Evolutionary conservation across 2,113 vertebrate species (phyloP).

Genomic region (Esox niger): DNA sequence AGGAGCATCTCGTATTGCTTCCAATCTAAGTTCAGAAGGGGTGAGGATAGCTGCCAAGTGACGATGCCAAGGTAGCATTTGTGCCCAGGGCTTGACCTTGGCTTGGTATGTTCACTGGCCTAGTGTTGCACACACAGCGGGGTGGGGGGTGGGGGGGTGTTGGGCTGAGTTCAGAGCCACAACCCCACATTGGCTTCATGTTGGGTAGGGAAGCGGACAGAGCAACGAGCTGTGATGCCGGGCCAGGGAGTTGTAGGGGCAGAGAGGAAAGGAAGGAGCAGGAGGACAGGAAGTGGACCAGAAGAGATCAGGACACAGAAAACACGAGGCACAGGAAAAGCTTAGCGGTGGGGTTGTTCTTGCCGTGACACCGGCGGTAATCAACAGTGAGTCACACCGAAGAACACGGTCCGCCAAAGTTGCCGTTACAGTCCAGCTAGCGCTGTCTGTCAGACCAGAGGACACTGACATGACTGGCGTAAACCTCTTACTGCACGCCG

Average conservation of each 20-base stretch:
- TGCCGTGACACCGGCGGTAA: not conserved
- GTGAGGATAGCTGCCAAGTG: not conserved
- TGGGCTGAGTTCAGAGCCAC: too few relatives aligned
- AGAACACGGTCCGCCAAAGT: not conserved
- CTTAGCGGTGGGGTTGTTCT: too few relatives aligned
- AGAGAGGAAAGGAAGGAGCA: not conserved
- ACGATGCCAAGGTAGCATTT: conserved; percentile 55
- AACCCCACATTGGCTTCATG: not conserved
- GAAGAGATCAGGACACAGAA: not conserved
- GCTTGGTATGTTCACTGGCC: conserved; percentile 27
- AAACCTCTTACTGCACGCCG: not conserved
- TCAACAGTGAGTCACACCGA: not conserved
- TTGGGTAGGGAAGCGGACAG: not conserved
- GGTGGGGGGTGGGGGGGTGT: conserved; percentile 35
- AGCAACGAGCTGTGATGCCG: not conserved
- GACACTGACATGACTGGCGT: not conserved
- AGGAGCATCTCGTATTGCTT: too few relatives aligned
- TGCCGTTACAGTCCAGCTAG: not conserved
- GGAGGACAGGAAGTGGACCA: not conserved
- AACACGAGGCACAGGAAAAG: not conserved
- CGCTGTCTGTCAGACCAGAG: too few relatives aligned
- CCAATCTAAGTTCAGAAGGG: conserved; percentile 15
- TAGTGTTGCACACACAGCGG: conserved; percentile 50
- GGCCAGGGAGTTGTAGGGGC: not conserved
- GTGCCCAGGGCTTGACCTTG: conserved; percentile 56